Percentiles rank a stretch among this genome's conserved stretches.
These are phyloP conservation scores for Xylota segnis DNA, from an alignment of 2,888 invertebrate species.

Conservation along the genomic window DNA sequence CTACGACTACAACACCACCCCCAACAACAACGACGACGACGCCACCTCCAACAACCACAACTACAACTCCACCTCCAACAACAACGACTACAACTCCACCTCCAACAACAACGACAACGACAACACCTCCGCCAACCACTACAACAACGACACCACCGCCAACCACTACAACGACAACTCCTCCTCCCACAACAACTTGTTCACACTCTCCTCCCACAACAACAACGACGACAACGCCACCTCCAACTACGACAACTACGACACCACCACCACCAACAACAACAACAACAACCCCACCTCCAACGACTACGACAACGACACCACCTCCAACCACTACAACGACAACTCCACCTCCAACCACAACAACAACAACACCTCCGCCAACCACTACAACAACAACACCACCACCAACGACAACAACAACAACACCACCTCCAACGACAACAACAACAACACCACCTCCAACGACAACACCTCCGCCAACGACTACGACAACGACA, in stretches of 20 bases:
- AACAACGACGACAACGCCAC: background rate
- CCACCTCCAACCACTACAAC: background rate
- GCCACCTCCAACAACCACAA: background rate
- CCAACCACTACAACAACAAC: background rate
- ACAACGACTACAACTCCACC: background rate
- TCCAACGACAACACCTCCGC: background rate
- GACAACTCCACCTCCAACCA: background rate
- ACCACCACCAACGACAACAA: background rate
- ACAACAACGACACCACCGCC: background rate
- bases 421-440: background rate
- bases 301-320: background rate
- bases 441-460: background rate
- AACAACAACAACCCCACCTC: background rate
- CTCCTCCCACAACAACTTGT: background rate
- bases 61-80: background rate
- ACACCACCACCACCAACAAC: background rate
- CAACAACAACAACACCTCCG: background rate
- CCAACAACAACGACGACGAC: background rate
- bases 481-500: background rate
- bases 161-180: background rate
- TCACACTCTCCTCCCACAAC: background rate
- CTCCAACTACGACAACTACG: background rate
- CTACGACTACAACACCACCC: background rate
- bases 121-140: background rate
- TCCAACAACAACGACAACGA: background rate